Percentiles rank a stretch among this genome's conserved stretches.
Conservation (phyloP, 2,797 vertebrate species). For the Calcarius lapponicus region DNA sequence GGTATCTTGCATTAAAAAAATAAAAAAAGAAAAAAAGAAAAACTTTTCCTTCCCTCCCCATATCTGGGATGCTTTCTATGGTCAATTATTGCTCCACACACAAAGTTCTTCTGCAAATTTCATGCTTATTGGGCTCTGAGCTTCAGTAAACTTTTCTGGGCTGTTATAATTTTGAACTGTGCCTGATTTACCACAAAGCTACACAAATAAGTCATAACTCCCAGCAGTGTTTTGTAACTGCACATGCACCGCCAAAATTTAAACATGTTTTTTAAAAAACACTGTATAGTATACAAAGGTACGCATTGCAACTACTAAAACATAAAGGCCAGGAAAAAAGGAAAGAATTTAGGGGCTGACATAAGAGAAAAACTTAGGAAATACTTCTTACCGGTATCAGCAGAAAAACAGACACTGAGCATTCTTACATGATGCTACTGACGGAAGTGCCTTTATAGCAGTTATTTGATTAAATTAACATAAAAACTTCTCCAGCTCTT, state of each 20-base stretch:
- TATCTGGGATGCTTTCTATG: background rate
- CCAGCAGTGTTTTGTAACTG: background rate
- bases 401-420: background rate
- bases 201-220: background rate
- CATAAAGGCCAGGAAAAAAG: background rate
- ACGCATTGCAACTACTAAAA: background rate
- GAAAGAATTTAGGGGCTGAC: background rate
- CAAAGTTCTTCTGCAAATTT: background rate
- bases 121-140: background rate
- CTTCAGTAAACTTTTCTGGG: background rate
- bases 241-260: background rate
- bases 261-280: background rate
- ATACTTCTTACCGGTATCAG: background rate
- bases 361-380: background rate
- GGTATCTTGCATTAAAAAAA: background rate
- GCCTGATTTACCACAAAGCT: background rate
- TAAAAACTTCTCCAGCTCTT: background rate
- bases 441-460: background rate
- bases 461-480: background rate
- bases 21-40: background rate
- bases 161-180: background rate
- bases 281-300: background rate
- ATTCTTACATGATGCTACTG: background rate
- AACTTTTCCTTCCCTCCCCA: background rate
- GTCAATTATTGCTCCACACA: background rate